Evolutionary conservation across 2,113 vertebrate species (phyloP), one percentile per base, ranked within the genome.

Genomic region (Lasiurus borealis): DNA sequence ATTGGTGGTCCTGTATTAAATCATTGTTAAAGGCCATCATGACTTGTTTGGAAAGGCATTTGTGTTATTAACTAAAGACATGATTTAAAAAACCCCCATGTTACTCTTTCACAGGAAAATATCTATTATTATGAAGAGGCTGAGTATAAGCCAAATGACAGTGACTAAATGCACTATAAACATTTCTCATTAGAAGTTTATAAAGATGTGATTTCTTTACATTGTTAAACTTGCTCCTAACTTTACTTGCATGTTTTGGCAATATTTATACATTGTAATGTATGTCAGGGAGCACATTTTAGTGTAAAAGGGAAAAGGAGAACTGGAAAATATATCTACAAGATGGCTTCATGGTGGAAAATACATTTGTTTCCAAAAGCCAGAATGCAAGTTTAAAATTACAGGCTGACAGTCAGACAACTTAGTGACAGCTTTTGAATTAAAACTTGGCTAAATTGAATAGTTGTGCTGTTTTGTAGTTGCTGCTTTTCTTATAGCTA

Each of bases 291-390:
- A 92, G 69, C 62, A 75, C 73, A 88, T 92, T 94, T 96, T 57
- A 75, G 64, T 48, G 77, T 89, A 78, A 66, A 95, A 96, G 80
- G 15, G 48, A 91, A 94, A 96, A 88, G n/a, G 64, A 77, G 57
- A 96, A 18, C 21, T 94, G 31, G 50, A 68, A 96, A 96, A 94
- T 90, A 50, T 82, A 71, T 82, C 72, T 94, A 96, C 71, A 97
- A 96, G 93, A 95, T 96, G 83, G 96, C 92, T 98, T 97, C 94
- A 80, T 86, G 86, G 81, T 96, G 44, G n/a, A 66, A 94, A 96
- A 93, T 66, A 52, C 66, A 91, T 92, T 93, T 91, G 48, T 93
- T 96, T 95, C 76, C 95, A 91, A 96, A 95, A 96, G 93, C 66
- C 59, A 48, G 76, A 85, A 93, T 84, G 46, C 25, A 93, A 91